Conservation (phyloP, 2,888 invertebrate genomes). For the Mamestra brassicae region DNA sequence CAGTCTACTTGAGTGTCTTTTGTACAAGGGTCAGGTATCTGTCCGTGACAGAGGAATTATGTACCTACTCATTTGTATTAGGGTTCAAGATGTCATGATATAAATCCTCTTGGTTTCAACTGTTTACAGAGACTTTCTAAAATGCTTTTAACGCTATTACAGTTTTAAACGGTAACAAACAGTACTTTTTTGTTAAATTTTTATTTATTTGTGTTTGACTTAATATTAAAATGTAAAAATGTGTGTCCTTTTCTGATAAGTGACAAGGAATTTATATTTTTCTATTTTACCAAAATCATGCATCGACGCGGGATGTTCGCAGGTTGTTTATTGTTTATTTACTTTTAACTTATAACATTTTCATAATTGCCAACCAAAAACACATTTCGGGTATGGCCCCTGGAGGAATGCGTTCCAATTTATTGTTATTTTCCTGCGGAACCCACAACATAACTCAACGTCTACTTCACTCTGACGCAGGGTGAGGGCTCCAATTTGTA, state of each 20-base stretch:
- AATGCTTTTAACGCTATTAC: neutral
- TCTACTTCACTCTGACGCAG: neutral
- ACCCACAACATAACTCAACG: constrained; percentile 15
- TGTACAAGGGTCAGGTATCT: constrained; percentile 29
- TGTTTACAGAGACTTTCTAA: neutral
- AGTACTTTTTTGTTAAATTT: neutral
- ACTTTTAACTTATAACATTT: neutral
- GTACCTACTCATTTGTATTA: constrained; percentile 8
- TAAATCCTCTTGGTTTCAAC: neutral
- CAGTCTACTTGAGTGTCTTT: constrained; percentile 12
- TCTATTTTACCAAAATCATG: neutral
- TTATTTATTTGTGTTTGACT: neutral
- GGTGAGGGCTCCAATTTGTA: constrained; percentile 38
- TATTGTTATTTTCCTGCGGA: constrained; percentile 8
- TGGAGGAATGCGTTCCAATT: neutral
- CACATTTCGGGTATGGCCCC: neutral
- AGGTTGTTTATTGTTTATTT: neutral
- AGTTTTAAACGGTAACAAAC: neutral
- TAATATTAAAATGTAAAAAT: neutral
- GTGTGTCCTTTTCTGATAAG: neutral
- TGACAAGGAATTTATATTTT: too few relatives aligned
- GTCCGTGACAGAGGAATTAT: constrained; percentile 25
- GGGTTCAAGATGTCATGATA: neutral
- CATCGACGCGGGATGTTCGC: neutral
- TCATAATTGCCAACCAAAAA: neutral